Conservation (phyloP, 2,888 invertebrate species). For the Caenorhabditis sp. region DNA sequence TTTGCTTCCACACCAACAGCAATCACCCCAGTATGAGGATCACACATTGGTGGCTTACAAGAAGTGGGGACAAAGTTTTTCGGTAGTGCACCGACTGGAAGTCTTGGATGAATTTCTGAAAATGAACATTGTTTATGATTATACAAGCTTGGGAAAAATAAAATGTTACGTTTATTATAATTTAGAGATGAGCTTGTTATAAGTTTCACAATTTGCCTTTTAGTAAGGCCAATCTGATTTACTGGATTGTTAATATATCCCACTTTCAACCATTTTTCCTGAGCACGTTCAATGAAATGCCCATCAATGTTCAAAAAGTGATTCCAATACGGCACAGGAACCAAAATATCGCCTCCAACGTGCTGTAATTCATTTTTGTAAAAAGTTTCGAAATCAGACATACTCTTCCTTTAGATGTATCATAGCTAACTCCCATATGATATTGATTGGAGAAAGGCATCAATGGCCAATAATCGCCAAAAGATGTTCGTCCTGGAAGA, state of each 20-base stretch:
- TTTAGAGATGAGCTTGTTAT: constrained; percentile 44
- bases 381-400: too few relatives aligned
- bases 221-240: constrained; percentile 45
- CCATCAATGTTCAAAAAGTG: constrained; percentile 47
- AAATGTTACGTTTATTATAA: constrained; percentile 38
- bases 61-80: constrained; percentile 45
- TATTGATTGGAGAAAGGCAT: constrained; percentile 50
- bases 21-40: constrained; percentile 50
- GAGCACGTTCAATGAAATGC: constrained; percentile 49
- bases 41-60: constrained; percentile 55
- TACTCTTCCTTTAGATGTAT: constrained; percentile 45
- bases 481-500: constrained; percentile 47
- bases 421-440: constrained; percentile 43
- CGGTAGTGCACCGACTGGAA: constrained; percentile 52
- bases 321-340: constrained; percentile 50
- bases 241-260: constrained; percentile 48
- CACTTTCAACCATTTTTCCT: constrained; percentile 46
- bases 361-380: too few relatives aligned
- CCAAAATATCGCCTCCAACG: constrained; percentile 48
- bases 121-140: neutral
- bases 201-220: constrained; percentile 38
- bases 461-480: constrained; percentile 52
- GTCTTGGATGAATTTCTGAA: constrained; percentile 49
- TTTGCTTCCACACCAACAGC: constrained; percentile 49
- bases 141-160: neutral